Base-by-base conservation (phyloP, 92 coral and sea anemone species). In the Desmophyllum pertusum region DNA sequence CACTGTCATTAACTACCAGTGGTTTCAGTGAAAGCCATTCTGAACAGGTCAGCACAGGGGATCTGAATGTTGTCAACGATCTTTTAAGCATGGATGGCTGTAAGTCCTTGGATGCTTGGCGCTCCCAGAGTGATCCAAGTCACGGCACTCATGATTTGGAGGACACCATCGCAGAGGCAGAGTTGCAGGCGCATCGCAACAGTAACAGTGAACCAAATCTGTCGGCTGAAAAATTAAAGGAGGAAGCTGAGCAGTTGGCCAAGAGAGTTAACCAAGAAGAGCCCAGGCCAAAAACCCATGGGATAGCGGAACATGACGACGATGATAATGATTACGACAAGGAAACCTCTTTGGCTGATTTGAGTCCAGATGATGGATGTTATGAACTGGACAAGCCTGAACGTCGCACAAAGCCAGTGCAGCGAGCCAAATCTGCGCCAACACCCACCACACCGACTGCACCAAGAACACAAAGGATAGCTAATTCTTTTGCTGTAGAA, bases 111-210 rank as follows among this genome's bases (percentile, higher is more conserved):
- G 81, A 51, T 76, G 93, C 86, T 0, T 91, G 98, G 95, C 83
- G 99, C 55, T 97, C 95, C 30, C 99, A 92, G 62, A 97, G 99
- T 75, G 99, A 97, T 75, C 99, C 98, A 21, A 94, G 91, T 79
- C 86, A 80, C 38, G 97, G 98, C 41, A 89, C 90, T 39, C 90
- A 91, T n/a, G n/a, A n/a, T 10, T 88, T 97, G 36, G 88, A 91
- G 13, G 96, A 97, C 46, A 90, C 99, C 29, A 92, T 97, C 29
- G 92, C 98, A 8, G 98, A 95, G 69, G 89, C 92, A 36, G 98
- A 94, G 77, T 69, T 81, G 35, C 86, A 89, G 70, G 89, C 81
- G 18, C 92, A 87, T 46, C 92, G 98, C 37, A 97, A 92, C 76
- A 97, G 99, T 76, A 97, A 94, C 85, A 97, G 99, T 79, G 95